Evolutionary conservation across 64 coral and sea anemone genomes (phyloP).

Genomic region (Stichodactyla mertensii): DNA sequence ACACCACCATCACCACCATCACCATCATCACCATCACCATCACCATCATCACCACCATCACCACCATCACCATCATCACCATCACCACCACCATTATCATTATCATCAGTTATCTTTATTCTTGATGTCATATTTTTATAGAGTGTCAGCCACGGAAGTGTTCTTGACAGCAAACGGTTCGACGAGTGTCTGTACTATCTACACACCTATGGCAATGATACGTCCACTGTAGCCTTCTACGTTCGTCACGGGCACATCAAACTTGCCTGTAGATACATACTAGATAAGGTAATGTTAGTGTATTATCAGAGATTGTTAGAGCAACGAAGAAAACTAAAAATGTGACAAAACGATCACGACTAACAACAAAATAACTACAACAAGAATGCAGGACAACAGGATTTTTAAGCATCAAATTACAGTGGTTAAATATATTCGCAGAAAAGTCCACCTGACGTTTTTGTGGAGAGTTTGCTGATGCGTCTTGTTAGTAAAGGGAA

Average conservation of each 20-base stretch:
- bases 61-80: neutral
- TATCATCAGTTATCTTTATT: neutral
- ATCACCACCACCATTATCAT: neutral
- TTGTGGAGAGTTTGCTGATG: conserved; percentile 85
- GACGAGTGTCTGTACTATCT: conserved; percentile 88
- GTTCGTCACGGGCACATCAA: conserved; percentile 67
- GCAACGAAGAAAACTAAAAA: too few relatives aligned
- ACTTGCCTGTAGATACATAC: conserved; percentile 83
- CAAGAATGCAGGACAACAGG: too few relatives aligned
- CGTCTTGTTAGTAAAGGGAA: conserved; percentile 70
- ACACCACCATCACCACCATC: too few relatives aligned
- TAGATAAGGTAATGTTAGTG: conserved; percentile 73
- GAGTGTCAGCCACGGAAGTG: conserved; percentile 16
- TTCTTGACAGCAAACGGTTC: conserved; percentile 74
- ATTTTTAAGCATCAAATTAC: too few relatives aligned
- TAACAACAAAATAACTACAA: too few relatives aligned
- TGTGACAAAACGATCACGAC: too few relatives aligned
- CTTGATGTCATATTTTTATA: conserved; percentile 12
- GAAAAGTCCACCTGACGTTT: conserved; percentile 68
- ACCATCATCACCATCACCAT: neutral
- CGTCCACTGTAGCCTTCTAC: conserved; percentile 79
- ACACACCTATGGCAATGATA: conserved; percentile 61
- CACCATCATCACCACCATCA: neutral
- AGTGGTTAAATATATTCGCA: neutral
- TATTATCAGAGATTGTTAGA: neutral